These are phyloP conservation scores for Saccostrea echinata DNA, from an alignment of 1,140 invertebrate species.

Conservation along the genomic window DNA sequence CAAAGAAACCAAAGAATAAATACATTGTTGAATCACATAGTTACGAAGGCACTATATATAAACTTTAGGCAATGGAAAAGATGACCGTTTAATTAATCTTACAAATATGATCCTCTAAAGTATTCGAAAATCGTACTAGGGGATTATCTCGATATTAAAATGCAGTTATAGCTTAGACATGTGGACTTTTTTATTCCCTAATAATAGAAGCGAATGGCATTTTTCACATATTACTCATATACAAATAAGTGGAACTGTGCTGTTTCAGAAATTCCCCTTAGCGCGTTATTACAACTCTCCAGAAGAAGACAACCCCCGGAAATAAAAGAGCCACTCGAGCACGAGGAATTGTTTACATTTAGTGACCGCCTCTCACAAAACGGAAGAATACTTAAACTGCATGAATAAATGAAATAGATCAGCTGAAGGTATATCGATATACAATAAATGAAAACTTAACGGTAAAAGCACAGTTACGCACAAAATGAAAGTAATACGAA, in stretches of 20 bases:
- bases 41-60: constrained; percentile 8
- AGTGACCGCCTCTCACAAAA: not conserved
- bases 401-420: not conserved
- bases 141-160: not conserved
- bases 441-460: not conserved
- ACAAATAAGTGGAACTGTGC: not conserved
- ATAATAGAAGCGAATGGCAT: constrained; percentile 27
- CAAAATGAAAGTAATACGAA: constrained; percentile 20
- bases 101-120: constrained; percentile 14
- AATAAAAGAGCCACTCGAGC: not conserved
- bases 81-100: constrained; percentile 9
- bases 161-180: constrained; percentile 14
- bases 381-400: not conserved
- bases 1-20: not conserved
- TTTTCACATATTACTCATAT: constrained; percentile 6
- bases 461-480: not conserved
- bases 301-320: constrained; percentile 4
- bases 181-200: constrained; percentile 30
- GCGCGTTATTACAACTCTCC: not conserved
- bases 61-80: constrained; percentile 7
- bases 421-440: not conserved
- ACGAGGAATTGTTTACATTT: constrained; percentile 12
- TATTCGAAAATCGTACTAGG: not conserved
- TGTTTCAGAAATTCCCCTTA: not conserved
- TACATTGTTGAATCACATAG: not conserved